Percentiles rank a stretch among this genome's conserved stretches.
Conservation (phyloP, 2,113 vertebrate species). For the Trichechus manatus region DNA sequence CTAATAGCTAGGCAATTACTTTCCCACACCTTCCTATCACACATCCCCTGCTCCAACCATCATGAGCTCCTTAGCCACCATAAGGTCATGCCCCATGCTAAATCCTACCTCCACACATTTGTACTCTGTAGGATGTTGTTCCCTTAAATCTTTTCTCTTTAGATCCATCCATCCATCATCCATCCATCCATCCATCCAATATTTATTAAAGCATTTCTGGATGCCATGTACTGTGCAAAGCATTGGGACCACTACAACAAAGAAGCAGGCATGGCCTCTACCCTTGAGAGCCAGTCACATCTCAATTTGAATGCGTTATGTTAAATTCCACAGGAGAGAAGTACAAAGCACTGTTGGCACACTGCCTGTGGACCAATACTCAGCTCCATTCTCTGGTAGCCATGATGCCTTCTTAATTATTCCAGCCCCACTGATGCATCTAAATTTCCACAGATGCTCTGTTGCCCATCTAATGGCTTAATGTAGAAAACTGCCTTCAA, state of each 20-base stretch:
- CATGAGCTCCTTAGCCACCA: background rate
- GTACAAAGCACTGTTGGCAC: background rate
- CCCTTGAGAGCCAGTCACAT: background rate
- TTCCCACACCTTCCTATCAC: background rate
- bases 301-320: background rate
- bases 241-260: background rate
- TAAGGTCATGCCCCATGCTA: background rate
- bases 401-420: background rate
- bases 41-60: background rate
- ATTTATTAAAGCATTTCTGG: background rate
- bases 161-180: background rate
- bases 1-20: background rate
- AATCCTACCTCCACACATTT: background rate
- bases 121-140: background rate
- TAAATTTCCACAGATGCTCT: background rate
- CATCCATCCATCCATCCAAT: background rate
- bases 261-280: background rate
- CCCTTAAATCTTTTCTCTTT: background rate
- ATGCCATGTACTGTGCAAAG: background rate
- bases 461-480: background rate
- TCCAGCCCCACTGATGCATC: accelerated
- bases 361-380: background rate
- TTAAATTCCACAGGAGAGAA: background rate
- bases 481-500: background rate
- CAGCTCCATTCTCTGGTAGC: background rate